A percentile compares a stretch with the other conserved stretches of the same genome.
Evolutionary conservation across 2,797 vertebrate genomes (phyloP).

Genomic region (Euthynnus affinis): DNA sequence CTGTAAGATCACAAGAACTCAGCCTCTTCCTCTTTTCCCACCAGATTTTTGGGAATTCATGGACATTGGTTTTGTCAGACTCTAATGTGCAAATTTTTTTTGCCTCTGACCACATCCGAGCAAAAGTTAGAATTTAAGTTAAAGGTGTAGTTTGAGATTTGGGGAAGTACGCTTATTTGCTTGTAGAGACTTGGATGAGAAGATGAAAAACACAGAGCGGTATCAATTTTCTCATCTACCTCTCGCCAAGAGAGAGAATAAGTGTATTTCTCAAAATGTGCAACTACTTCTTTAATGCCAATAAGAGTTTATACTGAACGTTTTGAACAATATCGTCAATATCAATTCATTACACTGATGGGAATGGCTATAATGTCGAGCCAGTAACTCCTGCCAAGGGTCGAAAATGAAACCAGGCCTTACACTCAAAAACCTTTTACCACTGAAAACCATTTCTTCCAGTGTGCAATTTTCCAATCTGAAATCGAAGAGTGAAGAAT

Average conservation of each 20-base stretch:
- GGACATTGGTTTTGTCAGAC: slow-evolving; percentile 26
- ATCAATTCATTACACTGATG: neutral
- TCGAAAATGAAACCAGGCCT: neutral
- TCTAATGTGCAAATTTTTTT: slow-evolving; percentile 3
- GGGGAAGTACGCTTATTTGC: neutral
- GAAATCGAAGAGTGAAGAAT: slow-evolving; percentile 39
- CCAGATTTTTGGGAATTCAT: slow-evolving; percentile 18
- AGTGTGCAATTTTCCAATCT: slow-evolving; percentile 41
- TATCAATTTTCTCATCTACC: too few species aligned
- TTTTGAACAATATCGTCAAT: neutral
- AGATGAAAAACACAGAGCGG: too few species aligned
- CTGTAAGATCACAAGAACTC: slow-evolving; percentile 43
- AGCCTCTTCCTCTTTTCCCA: slow-evolving; percentile 28
- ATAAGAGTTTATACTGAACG: neutral
- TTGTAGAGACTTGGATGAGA: too few species aligned
- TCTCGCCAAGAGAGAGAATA: too few species aligned
- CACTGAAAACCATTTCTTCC: slow-evolving; percentile 25
- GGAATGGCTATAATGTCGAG: neutral
- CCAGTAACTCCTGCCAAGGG: neutral
- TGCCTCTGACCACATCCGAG: neutral
- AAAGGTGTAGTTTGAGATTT: neutral
- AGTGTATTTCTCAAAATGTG: neutral
- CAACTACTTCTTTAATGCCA: neutral
- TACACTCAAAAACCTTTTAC: neutral
- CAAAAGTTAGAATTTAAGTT: neutral